Evolutionary conservation across 2,888 invertebrate species (phyloP).

Genomic region (Trachelus stipa): DNA sequence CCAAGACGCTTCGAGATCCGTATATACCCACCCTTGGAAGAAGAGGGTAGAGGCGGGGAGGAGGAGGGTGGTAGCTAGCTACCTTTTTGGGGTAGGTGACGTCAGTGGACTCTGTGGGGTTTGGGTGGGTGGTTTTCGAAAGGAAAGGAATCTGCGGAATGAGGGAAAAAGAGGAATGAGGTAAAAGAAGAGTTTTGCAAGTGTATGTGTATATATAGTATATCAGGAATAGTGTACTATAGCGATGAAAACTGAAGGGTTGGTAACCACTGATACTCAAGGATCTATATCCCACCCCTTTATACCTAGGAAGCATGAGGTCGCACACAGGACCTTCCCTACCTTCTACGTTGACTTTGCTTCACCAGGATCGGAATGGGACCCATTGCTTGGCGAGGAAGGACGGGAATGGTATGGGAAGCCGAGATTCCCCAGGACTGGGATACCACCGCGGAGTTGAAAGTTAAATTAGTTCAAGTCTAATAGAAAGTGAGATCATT

Average conservation of each 20-base stretch:
- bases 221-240: background rate
- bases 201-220: background rate
- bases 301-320: background rate
- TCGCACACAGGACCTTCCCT: background rate
- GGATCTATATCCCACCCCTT: background rate
- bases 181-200: background rate
- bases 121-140: background rate
- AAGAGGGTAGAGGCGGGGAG: background rate
- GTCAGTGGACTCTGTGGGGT: background rate
- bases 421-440: background rate
- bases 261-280: background rate
- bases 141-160: background rate
- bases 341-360: background rate
- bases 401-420: background rate
- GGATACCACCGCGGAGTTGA: background rate
- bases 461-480: conserved; percentile 19
- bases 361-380: background rate
- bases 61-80: background rate
- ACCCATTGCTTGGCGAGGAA: no score
- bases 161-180: background rate
- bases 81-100: background rate
- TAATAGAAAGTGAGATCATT: conserved; percentile 16
- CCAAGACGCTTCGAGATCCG: conserved; percentile 17
- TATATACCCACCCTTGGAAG: background rate
- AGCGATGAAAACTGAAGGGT: background rate